A percentile compares a stretch with the other conserved stretches of the same genome.
Conservation (phyloP, 2,113 vertebrate species). For the Nicator chloris region DNA sequence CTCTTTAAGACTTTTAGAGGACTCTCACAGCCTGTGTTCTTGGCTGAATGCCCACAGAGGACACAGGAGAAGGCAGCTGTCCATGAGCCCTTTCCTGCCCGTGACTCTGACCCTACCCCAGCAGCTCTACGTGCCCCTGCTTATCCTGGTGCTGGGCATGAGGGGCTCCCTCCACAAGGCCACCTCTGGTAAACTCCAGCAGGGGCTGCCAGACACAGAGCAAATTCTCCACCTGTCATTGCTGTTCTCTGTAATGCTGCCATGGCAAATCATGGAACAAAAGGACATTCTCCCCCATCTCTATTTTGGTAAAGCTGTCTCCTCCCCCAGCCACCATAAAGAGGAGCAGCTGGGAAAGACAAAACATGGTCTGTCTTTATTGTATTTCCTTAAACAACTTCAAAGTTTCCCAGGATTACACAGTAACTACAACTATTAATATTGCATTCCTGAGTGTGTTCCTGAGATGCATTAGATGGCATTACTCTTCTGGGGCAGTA, state of each 20-base stretch:
- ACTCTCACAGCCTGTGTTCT: neutral
- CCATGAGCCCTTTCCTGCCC: neutral
- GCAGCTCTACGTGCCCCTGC: neutral
- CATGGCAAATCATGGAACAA: neutral
- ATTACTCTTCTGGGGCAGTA: neutral
- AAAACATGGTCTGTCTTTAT: neutral
- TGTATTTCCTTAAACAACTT: neutral
- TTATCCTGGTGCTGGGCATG: neutral
- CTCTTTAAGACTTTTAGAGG: neutral
- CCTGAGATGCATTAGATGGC: neutral
- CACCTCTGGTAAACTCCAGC: fast-evolving
- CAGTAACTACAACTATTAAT: neutral
- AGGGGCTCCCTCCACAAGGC: neutral
- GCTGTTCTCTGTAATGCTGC: neutral
- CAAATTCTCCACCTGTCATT: neutral
- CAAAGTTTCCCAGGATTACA: neutral
- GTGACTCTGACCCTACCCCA: neutral
- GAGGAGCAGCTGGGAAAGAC: neutral
- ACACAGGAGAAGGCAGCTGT: neutral
- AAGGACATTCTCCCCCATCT: neutral
- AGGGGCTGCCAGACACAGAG: neutral
- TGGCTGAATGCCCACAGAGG: neutral
- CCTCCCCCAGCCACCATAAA: neutral
- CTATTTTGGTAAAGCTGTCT: neutral
- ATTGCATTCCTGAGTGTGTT: neutral